Conservation (phyloP, 2,113 vertebrate species). For the Boulengerochromis microlepis region DNA sequence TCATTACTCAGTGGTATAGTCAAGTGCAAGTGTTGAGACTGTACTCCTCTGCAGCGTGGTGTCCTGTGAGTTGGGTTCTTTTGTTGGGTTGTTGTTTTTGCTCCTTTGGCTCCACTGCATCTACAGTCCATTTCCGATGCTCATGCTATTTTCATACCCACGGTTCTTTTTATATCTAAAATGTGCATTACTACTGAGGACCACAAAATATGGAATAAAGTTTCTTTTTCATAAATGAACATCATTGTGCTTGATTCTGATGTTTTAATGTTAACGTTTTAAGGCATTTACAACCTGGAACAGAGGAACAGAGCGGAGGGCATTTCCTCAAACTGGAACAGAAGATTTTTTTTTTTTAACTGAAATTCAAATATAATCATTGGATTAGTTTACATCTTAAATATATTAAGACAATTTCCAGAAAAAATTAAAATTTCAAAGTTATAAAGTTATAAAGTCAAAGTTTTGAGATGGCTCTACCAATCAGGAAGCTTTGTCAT, state of each 20-base stretch:
- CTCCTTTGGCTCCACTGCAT: constrained; percentile 14
- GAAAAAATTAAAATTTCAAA: not conserved
- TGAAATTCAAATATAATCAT: not conserved
- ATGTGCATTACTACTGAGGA: constrained; percentile 49
- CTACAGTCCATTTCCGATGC: constrained; percentile 25
- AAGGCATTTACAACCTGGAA: not conserved
- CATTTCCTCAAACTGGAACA: not conserved
- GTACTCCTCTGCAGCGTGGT: constrained; percentile 35
- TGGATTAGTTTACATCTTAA: not conserved
- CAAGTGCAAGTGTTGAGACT: constrained; percentile 32
- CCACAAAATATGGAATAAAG: constrained; percentile 49
- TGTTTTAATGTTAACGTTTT: not conserved
- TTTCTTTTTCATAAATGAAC: constrained; percentile 39
- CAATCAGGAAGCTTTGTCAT: not conserved
- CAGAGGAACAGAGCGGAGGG: not conserved
- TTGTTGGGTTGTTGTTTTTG: constrained; percentile 8
- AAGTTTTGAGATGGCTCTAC: not conserved
- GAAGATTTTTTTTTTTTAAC: not conserved
- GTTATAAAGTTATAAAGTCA: not conserved
- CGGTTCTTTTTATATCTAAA: constrained; percentile 52
- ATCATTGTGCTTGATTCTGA: constrained; percentile 3
- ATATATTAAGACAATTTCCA: not conserved
- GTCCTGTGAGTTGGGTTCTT: constrained; percentile 37
- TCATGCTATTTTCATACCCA: constrained; percentile 50
- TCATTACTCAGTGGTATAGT: constrained; percentile 43